These are phyloP conservation scores for Lasaia peninsularis DNA, from an alignment of 1,140 invertebrate species.

Conservation along the genomic window DNA sequence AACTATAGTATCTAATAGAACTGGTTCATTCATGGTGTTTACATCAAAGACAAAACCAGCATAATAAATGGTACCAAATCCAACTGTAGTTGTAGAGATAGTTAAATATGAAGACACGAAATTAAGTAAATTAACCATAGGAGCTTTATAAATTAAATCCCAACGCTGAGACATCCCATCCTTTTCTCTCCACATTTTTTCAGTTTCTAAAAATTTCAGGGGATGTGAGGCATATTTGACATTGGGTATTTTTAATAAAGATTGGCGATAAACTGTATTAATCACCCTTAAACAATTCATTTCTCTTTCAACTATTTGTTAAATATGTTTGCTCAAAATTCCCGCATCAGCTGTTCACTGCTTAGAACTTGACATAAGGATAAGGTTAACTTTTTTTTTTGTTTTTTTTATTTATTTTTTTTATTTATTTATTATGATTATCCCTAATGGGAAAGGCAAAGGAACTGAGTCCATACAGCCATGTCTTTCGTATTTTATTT, in stretches of 20 bases:
- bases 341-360: too few relatives aligned
- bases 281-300: constrained; percentile 49
- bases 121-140: constrained; percentile 53
- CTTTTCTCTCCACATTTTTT: constrained; percentile 48
- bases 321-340: not conserved
- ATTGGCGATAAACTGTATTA: constrained; percentile 23
- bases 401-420: too few relatives aligned
- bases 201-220: constrained; percentile 50
- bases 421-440: too few relatives aligned
- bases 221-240: constrained; percentile 44
- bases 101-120: constrained; percentile 50
- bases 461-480: too few relatives aligned
- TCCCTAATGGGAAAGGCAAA: too few relatives aligned
- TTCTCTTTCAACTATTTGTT: not conserved
- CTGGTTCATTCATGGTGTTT: constrained; percentile 41
- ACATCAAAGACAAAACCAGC: constrained; percentile 43
- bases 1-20: constrained; percentile 52
- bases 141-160: constrained; percentile 66
- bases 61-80: constrained; percentile 44
- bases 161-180: constrained; percentile 50
- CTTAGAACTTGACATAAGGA: too few relatives aligned
- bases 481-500: too few relatives aligned
- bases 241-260: constrained; percentile 29
- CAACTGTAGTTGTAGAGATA: constrained; percentile 42
- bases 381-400: too few relatives aligned